Evolutionary conservation across 2,113 vertebrate genomes (phyloP).

Genomic region (Elephas maximus): DNA sequence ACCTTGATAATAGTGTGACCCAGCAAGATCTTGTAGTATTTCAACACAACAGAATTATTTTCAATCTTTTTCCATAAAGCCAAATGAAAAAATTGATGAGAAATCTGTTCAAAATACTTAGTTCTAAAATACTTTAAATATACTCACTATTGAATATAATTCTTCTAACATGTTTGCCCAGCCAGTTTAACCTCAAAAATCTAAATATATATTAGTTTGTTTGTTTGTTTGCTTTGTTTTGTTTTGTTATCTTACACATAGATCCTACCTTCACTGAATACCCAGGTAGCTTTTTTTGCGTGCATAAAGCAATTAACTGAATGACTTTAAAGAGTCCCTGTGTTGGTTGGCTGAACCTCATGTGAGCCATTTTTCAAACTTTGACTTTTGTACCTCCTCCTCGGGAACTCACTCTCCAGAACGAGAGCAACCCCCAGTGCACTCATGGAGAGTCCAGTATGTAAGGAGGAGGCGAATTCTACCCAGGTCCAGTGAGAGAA

Average conservation of each 20-base stretch:
- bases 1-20: neutral
- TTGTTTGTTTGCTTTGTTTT: neutral
- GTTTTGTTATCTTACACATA: neutral
- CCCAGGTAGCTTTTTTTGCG: neutral
- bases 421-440: neutral
- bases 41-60: constrained; percentile 16
- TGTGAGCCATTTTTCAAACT: constrained; percentile 18
- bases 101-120: constrained; percentile 60
- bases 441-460: neutral
- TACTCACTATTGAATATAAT: neutral
- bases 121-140: constrained; percentile 42
- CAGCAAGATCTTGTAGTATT: constrained; percentile 11
- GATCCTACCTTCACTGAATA: neutral
- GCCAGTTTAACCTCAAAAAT: constrained; percentile 41
- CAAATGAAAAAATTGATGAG: constrained; percentile 49
- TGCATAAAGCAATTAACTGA: constrained; percentile 32
- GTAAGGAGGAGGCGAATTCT: neutral
- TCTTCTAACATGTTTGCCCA: constrained; percentile 16
- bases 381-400: constrained; percentile 5
- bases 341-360: neutral
- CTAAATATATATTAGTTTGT: neutral
- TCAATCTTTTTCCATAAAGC: neutral
- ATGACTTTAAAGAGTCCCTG: neutral
- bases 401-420: neutral
- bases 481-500: constrained; percentile 37